Base-by-base conservation (phyloP, 2,113 vertebrate species). In the Dryoscopus gambensis region DNA sequence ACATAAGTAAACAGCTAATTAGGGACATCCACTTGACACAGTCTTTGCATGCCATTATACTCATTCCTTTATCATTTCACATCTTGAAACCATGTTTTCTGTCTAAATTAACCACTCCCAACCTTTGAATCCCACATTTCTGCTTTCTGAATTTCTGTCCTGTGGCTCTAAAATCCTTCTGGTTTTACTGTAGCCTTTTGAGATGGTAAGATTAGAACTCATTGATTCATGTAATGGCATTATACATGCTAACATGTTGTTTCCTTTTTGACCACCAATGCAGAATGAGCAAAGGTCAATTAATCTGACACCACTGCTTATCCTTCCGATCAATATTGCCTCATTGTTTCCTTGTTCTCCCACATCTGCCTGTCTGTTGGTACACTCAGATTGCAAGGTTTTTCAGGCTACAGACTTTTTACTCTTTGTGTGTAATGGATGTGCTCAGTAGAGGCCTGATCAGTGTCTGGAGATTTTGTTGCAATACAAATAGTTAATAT, bases 261-360 rank as follows among this genome's bases (percentile, higher is more conserved):
- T 94, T 94, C 88, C 60, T 90, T 92, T 96, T 81, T 93, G 96
- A 96, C 83, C 92, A 95, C 93, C 90, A 95, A 37, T 81, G 83
- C 59, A 93, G 80, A 89, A 74, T 84, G 88, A 81, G 64, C 88
- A 93, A 92, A 97, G 95, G 93, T 96, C 95, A 95, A 89, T 96
- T 96, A 94, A 95, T 68, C 79, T 89, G 90, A 96, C 90, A 96
- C 93, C 59, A 37, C 64, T 94, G 93, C 87, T 96, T 96, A 90
- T 74, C 63, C 64, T 94, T 70, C 67, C 24, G 7, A 94, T 88
- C 95, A 78, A 96, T 96, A 96, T 47, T 94, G 64, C 65, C 60
- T 89, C 52, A 81, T 89, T 95, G 85, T 90, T 96, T 92, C 76
- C 95, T 78, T 94, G 88, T 86, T 77, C 83, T 62, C 33, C 25